Percentiles rank a stretch among this genome's conserved stretches.
These are phyloP conservation scores for Seira ritae DNA, from an alignment of 2,888 invertebrate species.

Conservation along the genomic window DNA sequence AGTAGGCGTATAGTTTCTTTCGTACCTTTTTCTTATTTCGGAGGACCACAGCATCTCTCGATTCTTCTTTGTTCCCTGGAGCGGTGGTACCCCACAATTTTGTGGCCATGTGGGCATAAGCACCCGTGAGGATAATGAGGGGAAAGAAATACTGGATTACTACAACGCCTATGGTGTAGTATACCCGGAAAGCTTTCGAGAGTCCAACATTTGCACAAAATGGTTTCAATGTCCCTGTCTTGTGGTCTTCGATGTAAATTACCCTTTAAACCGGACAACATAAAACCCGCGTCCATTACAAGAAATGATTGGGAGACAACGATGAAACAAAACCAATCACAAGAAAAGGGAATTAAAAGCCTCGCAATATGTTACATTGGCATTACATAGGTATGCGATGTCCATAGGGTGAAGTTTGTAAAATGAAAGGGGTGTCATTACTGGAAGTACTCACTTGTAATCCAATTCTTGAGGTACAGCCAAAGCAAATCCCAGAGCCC, in stretches of 20 bases:
- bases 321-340: background rate
- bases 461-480: slow-evolving; percentile 80
- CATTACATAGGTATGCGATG: background rate
- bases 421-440: background rate
- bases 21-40: slow-evolving; percentile 89
- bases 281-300: background rate
- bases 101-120: slow-evolving; percentile 79
- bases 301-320: background rate
- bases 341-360: background rate
- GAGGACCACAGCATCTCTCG: slow-evolving; percentile 86
- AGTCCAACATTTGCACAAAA: slow-evolving; percentile 75
- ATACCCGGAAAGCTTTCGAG: slow-evolving; percentile 69
- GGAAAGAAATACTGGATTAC: slow-evolving; percentile 85
- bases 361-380: background rate
- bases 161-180: slow-evolving; percentile 73
- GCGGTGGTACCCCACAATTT: slow-evolving; percentile 60
- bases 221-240: slow-evolving; percentile 73
- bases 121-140: slow-evolving; percentile 86
- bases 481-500: slow-evolving; percentile 82
- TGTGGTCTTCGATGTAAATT: slow-evolving; percentile 61
- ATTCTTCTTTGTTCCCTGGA: slow-evolving; percentile 87
- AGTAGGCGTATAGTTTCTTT: background rate
- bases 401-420: too few species aligned
- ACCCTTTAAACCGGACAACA: slow-evolving; percentile 51
- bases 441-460: slow-evolving; percentile 67